These are phyloP conservation scores for Tor tambroides DNA, from an alignment of 2,113 vertebrate genomes.

Conservation along the genomic window DNA sequence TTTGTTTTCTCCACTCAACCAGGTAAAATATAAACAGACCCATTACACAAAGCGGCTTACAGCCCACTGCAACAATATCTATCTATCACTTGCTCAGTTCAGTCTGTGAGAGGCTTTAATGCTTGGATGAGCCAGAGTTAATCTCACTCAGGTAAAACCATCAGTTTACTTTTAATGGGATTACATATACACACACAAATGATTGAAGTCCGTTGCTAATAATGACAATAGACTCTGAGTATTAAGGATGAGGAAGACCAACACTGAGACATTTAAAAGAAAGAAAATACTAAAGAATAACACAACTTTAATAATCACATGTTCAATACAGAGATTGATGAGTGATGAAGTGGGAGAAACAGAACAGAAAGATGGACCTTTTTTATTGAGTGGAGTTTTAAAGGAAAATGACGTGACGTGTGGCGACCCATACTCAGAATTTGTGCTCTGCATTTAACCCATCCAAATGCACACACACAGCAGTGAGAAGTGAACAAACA, in stretches of 20 bases:
- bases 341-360: neutral
- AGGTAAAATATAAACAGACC: slow-evolving; percentile 64
- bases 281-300: slow-evolving; percentile 19
- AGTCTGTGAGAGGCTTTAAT: slow-evolving; percentile 51
- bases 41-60: slow-evolving; percentile 66
- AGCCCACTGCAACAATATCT: slow-evolving; percentile 19
- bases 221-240: neutral
- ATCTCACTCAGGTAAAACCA: slow-evolving; percentile 59
- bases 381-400: too few relatives aligned
- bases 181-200: slow-evolving; percentile 41
- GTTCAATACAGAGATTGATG: neutral
- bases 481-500: too few relatives aligned
- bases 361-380: too few relatives aligned
- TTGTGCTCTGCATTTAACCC: too few relatives aligned
- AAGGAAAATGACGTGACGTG: too few relatives aligned
- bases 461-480: too few relatives aligned
- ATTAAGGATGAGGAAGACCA: neutral
- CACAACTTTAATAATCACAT: neutral
- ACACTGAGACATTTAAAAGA: slow-evolving; percentile 7
- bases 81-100: slow-evolving; percentile 2
- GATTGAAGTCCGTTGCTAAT: neutral
- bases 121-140: slow-evolving; percentile 40
- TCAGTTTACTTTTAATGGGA: slow-evolving; percentile 56
- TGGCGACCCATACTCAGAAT: too few relatives aligned
- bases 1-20: neutral